A percentile compares a stretch with the other conserved stretches of the same genome.
Evolutionary conservation across 2,797 vertebrate species (phyloP).

Genomic region (Eidolon dupreanum): DNA sequence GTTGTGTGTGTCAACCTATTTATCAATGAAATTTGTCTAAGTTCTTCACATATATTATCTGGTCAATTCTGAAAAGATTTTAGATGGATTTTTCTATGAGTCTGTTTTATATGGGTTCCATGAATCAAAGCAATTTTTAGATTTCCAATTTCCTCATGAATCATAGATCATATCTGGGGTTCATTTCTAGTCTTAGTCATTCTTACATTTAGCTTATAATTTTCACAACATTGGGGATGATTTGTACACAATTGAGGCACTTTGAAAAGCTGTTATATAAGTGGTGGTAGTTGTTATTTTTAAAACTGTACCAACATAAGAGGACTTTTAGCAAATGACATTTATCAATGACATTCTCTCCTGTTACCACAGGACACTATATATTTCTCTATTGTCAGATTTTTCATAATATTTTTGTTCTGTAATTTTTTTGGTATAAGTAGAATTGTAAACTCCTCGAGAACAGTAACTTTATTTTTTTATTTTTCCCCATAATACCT

Average conservation of each 20-base stretch:
- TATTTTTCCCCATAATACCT: neutral
- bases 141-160: slow-evolving; percentile 17
- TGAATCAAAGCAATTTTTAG: slow-evolving; percentile 29
- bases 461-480: neutral
- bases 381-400: neutral
- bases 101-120: neutral
- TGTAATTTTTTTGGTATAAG: neutral
- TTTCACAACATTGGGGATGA: slow-evolving; percentile 30
- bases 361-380: neutral
- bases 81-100: neutral
- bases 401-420: neutral
- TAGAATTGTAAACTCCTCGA: neutral
- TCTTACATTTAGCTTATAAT: slow-evolving; percentile 35
- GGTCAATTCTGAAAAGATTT: slow-evolving; percentile 7
- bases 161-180: neutral
- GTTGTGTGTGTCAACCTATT: neutral
- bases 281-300: neutral
- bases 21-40: neutral
- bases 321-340: neutral
- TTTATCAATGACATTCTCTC: neutral
- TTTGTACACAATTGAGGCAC: neutral
- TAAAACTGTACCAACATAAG: neutral
- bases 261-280: neutral
- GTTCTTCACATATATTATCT: neutral
- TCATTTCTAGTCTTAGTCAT: neutral